phyloP scores from a whole-genome alignment of 64 coral and sea anemone species.

The Stichodactyla mertensii region DNA sequence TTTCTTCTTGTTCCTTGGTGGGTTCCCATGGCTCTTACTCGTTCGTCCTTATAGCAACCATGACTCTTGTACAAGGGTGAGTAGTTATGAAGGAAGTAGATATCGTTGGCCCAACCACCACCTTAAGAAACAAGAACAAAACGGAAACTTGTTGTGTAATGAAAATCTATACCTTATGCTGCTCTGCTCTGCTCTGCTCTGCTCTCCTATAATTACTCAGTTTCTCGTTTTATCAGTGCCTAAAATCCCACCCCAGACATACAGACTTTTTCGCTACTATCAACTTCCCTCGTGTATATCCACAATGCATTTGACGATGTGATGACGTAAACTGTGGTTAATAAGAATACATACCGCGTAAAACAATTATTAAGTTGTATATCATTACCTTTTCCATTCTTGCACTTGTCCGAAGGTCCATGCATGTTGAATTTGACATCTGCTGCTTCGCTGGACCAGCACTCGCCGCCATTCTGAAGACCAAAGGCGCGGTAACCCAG shows the following conservation, averaged over 20 bases:
- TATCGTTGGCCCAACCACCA: conserved; percentile 3
- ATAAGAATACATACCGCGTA: no score
- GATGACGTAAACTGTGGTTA: no score
- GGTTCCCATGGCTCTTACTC: conserved; percentile 15
- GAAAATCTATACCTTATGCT: no score
- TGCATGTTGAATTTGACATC: conserved; percentile 8
- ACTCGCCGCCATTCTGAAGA: conserved; percentile 42
- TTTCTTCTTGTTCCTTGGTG: conserved; percentile 24
- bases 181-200: no score
- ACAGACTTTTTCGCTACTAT: no score
- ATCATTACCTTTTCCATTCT: neutral
- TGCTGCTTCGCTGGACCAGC: conserved; percentile 34
- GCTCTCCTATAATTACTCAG: no score
- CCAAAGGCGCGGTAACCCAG: conserved; percentile 26
- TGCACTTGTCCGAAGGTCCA: conserved; percentile 25
- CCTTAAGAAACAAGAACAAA: neutral
- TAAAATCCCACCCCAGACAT: neutral
- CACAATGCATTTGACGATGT: no score
- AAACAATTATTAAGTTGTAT: neutral
- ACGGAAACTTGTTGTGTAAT: no score
- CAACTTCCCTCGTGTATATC: no score
- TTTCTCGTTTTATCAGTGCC: neutral
- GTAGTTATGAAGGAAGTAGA: conserved; percentile 6
- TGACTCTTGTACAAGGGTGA: neutral
- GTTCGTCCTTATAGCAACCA: conserved; percentile 27